Evolutionary conservation across 2,797 vertebrate species (phyloP).

Genomic region (Myripristis murdjan): DNA sequence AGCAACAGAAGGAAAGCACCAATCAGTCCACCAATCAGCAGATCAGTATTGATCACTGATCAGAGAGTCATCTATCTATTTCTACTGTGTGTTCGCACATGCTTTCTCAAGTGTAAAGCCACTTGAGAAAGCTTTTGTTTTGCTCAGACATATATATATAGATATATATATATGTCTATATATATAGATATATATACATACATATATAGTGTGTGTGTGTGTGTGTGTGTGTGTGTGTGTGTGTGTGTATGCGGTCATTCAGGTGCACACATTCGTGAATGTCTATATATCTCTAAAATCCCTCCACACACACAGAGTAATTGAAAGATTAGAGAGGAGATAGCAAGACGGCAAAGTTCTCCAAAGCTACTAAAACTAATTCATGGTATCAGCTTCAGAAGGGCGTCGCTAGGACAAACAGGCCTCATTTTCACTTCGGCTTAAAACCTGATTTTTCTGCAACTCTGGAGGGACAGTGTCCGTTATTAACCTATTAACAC

Average conservation of each 20-base stretch:
- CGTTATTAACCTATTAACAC: constrained; percentile 49
- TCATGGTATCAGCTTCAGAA: constrained; percentile 50
- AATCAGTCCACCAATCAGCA: too few relatives aligned
- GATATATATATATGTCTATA: too few relatives aligned
- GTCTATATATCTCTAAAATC: constrained; percentile 43
- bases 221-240: constrained; percentile 6
- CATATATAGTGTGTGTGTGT: constrained; percentile 12
- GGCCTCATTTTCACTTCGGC: constrained; percentile 15
- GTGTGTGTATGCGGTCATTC: constrained; percentile 2
- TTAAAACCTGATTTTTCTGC: constrained; percentile 16
- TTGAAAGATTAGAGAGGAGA: constrained; percentile 70
- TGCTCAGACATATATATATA: too few relatives aligned
- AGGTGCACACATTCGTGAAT: background rate
- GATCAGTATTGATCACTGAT: constrained; percentile 4
- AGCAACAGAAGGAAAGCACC: too few relatives aligned
- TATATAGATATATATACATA: too few relatives aligned
- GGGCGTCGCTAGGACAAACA: constrained; percentile 40
- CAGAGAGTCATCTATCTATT: background rate
- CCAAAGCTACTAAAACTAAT: constrained; percentile 43
- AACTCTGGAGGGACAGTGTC: background rate
- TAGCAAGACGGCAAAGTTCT: constrained; percentile 46
- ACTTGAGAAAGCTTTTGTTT: background rate
- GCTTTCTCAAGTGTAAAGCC: background rate
- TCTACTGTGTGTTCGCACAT: background rate
- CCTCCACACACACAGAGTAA: constrained; percentile 49